These are phyloP conservation scores for Drosophila ercepeae DNA, from an alignment of 1,140 invertebrate genomes.

Conservation along the genomic window DNA sequence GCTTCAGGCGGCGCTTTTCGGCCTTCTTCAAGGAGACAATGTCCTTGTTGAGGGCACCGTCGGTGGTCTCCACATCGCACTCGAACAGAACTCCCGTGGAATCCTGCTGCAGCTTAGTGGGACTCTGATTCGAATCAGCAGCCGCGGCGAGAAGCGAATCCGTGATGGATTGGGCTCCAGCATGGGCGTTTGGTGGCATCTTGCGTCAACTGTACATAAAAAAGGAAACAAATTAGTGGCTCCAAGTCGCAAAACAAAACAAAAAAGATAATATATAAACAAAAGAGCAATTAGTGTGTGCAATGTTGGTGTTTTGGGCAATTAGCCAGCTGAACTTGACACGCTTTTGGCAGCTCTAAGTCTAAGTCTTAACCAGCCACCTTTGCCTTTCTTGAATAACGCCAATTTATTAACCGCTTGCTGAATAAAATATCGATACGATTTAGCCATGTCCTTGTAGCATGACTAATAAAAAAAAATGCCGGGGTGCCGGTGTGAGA, in stretches of 20 bases:
- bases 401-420: neutral
- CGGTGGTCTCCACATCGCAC: constrained; percentile 86
- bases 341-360: constrained; percentile 40
- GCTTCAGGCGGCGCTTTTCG: constrained; percentile 84
- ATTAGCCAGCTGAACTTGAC: constrained; percentile 70
- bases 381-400: constrained; percentile 10
- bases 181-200: constrained; percentile 82
- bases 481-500: constrained; percentile 55
- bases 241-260: neutral
- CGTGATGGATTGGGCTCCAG: constrained; percentile 70
- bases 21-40: constrained; percentile 83
- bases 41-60: constrained; percentile 84
- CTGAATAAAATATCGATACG: constrained; percentile 48
- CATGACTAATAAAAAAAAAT: constrained; percentile 55
- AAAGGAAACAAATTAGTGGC: constrained; percentile 18
- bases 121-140: constrained; percentile 60
- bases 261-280: constrained; percentile 8
- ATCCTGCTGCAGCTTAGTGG: constrained; percentile 66
- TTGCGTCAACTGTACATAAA: constrained; percentile 43
- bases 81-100: constrained; percentile 87
- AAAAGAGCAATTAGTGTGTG: constrained; percentile 49
- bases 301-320: constrained; percentile 31
- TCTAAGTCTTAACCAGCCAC: constrained; percentile 6
- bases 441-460: constrained; percentile 46
- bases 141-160: constrained; percentile 67